Conservation (phyloP, 1,140 invertebrate genomes). For the Thaumetopoea pityocampa region DNA sequence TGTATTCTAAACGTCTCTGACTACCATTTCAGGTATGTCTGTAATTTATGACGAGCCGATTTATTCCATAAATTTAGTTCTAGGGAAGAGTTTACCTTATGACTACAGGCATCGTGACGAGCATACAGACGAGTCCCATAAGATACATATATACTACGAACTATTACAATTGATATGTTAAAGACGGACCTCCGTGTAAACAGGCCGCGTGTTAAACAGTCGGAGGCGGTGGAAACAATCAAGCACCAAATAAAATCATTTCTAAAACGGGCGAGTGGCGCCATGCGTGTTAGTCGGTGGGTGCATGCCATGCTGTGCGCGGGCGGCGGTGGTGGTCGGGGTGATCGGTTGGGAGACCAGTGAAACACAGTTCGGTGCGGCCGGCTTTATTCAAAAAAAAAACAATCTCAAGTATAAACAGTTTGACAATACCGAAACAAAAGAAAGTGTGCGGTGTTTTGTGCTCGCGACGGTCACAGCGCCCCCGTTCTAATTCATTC, state of each 20-base stretch:
- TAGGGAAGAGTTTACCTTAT: too few relatives aligned
- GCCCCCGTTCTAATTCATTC: slow-evolving; percentile 6
- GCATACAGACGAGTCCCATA: too few relatives aligned
- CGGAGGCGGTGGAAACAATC: slow-evolving; percentile 22
- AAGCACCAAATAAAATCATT: slow-evolving; percentile 26
- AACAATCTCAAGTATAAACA: slow-evolving; percentile 48
- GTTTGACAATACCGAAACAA: slow-evolving; percentile 52
- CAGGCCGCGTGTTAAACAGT: too few relatives aligned
- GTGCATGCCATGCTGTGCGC: slow-evolving; percentile 68
- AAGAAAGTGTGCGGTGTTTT: slow-evolving; percentile 47
- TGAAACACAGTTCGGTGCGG: slow-evolving; percentile 73
- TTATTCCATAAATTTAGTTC: too few relatives aligned
- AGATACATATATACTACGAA: too few relatives aligned
- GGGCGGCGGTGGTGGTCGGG: slow-evolving; percentile 49
- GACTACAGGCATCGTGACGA: too few relatives aligned
- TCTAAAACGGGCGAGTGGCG: slow-evolving; percentile 15
- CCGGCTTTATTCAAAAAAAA: slow-evolving; percentile 69
- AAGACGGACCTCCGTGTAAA: too few relatives aligned
- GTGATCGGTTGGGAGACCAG: slow-evolving; percentile 55
- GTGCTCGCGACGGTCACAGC: slow-evolving; percentile 43
- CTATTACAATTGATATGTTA: too few relatives aligned
- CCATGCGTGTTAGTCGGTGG: slow-evolving; percentile 55
- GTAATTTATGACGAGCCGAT: too few relatives aligned
- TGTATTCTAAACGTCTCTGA: too few relatives aligned
- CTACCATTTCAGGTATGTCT: too few relatives aligned